Conservation (phyloP, 2,888 invertebrate genomes). For the Amaurobius ferox region DNA sequence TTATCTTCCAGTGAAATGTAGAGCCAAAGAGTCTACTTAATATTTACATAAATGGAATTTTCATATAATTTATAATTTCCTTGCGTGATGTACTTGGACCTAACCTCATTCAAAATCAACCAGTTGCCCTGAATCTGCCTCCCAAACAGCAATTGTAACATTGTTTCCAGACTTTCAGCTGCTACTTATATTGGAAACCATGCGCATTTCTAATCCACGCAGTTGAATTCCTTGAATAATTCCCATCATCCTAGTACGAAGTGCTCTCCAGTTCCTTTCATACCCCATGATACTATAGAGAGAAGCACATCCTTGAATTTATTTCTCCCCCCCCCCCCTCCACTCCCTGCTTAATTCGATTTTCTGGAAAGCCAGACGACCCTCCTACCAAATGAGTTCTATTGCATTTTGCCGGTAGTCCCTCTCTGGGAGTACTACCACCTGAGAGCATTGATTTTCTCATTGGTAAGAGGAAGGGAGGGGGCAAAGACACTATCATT, state of each 20-base stretch:
- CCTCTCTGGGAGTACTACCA: slow-evolving; percentile 22
- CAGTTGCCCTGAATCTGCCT: no score
- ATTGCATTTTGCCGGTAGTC: slow-evolving; percentile 20
- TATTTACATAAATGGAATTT: no score
- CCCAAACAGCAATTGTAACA: not conserved
- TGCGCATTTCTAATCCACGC: slow-evolving; percentile 12
- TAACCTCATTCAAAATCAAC: no score
- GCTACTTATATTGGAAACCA: slow-evolving; percentile 4
- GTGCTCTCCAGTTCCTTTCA: slow-evolving; percentile 10
- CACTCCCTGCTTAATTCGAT: slow-evolving; percentile 3
- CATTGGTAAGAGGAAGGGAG: not conserved
- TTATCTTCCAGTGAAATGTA: no score
- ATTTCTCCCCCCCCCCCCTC: not conserved
- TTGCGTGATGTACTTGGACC: no score
- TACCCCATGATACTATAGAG: not conserved
- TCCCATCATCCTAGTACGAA: slow-evolving; percentile 5
- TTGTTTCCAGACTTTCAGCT: not conserved
- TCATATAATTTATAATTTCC: no score
- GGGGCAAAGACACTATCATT: slow-evolving; percentile 31
- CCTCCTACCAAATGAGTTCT: slow-evolving; percentile 16
- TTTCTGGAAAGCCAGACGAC: slow-evolving; percentile 5
- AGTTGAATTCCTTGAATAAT: slow-evolving; percentile 3
- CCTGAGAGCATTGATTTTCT: slow-evolving; percentile 43
- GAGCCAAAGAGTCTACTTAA: no score
- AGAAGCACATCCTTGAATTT: slow-evolving; percentile 12